A percentile compares a stretch with the other conserved stretches of the same genome.
phyloP scores from a whole-genome alignment of 2,797 vertebrate genomes.

The Paedocypris micromegethes region DNA sequence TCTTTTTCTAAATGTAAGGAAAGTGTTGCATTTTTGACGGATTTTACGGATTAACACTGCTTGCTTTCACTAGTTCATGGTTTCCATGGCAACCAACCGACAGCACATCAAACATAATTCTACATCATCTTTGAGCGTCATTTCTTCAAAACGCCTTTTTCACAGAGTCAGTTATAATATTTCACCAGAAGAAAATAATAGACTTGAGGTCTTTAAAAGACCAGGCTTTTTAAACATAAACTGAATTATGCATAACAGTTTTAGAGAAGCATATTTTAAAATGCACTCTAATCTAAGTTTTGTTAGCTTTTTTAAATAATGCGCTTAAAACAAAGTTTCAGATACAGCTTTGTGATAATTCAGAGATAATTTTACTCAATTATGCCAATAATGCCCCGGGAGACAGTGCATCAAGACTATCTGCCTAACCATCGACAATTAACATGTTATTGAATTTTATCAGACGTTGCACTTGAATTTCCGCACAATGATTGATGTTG shows the following conservation, averaged over 20 bases:
- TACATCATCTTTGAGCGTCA: conserved; percentile 4
- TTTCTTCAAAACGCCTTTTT: neutral
- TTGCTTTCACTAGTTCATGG: conserved; percentile 41
- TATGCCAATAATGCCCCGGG: too few species aligned
- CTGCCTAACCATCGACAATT: too few species aligned
- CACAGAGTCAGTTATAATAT: conserved; percentile 1
- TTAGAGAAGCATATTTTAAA: neutral
- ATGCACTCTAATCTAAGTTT: too few species aligned
- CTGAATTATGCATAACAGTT: neutral
- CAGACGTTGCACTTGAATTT: too few species aligned
- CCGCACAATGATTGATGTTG: neutral
- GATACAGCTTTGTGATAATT: too few species aligned
- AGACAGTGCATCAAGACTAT: neutral
- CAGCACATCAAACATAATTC: conserved; percentile 34
- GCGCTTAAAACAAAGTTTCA: too few species aligned
- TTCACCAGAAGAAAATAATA: neutral
- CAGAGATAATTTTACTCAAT: too few species aligned
- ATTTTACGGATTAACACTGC: conserved; percentile 21
- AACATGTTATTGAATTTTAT: too few species aligned
- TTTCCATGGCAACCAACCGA: conserved; percentile 52
- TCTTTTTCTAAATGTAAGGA: neutral
- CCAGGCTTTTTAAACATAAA: neutral
- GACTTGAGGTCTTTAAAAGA: conserved; percentile 9
- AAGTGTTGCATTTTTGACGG: conserved; percentile 29
- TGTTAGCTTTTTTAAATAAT: too few species aligned